Conservation (phyloP, 2,888 invertebrate species). For the Atrina japonica region DNA sequence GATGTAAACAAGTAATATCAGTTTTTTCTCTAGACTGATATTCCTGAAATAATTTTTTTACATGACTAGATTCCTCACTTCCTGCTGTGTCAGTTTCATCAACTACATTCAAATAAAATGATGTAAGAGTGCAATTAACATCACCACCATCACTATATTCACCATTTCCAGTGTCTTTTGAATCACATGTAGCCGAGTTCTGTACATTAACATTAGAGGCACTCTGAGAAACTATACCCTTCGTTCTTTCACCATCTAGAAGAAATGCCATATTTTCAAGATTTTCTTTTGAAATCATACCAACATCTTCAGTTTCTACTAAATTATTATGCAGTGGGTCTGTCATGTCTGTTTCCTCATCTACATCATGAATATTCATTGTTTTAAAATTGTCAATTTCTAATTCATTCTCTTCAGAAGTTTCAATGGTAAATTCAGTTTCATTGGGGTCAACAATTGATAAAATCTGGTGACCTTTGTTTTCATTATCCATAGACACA, state of each 20-base stretch:
- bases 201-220: constrained; percentile 6
- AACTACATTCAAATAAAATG: constrained; percentile 68
- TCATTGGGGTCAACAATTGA: not conserved
- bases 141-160: constrained; percentile 1
- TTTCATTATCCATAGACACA: not conserved
- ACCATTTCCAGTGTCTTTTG: not conserved
- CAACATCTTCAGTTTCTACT: not conserved
- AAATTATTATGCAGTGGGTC: no score
- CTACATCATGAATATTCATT: not conserved
- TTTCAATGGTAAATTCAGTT: not conserved
- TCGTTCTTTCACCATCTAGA: constrained; percentile 4
- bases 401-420: constrained; percentile 16
- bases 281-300: constrained; percentile 12
- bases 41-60: constrained; percentile 57
- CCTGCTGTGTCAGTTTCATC: constrained; percentile 56
- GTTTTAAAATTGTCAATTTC: constrained; percentile 3
- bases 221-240: constrained; percentile 7
- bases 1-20: constrained; percentile 11
- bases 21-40: constrained; percentile 64
- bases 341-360: constrained; percentile 2
- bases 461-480: not conserved
- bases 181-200: constrained; percentile 3
- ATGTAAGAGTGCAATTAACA: constrained; percentile 27
- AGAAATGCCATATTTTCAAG: constrained; percentile 13
- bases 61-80: constrained; percentile 53